These are phyloP conservation scores for Philereme vetulata DNA, from an alignment of 2,888 invertebrate species.

Conservation along the genomic window DNA sequence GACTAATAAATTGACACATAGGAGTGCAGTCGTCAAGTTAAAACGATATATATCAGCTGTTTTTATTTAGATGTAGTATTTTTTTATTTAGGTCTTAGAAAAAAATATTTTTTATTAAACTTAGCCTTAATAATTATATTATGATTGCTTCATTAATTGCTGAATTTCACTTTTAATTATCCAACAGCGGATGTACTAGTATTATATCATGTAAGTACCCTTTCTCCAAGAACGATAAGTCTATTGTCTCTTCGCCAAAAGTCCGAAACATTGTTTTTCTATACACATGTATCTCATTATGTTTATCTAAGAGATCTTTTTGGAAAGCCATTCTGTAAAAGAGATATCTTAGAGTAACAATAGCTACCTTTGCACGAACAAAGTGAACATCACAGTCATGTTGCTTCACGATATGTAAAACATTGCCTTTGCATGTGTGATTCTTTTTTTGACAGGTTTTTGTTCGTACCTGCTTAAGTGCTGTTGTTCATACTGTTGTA, in stretches of 20 bases:
- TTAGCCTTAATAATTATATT: slow-evolving; percentile 15
- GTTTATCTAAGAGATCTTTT: slow-evolving; percentile 51
- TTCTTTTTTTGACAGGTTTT: too few relatives aligned
- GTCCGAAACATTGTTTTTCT: slow-evolving; percentile 48
- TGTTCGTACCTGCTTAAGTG: too few relatives aligned
- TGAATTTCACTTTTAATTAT: slow-evolving; percentile 41
- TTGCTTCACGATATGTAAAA: too few relatives aligned
- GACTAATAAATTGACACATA: too few relatives aligned
- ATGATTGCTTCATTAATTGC: slow-evolving; percentile 25
- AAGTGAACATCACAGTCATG: too few relatives aligned
- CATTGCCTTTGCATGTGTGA: too few relatives aligned
- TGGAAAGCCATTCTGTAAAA: slow-evolving; percentile 47
- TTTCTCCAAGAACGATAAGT: slow-evolving; percentile 46
- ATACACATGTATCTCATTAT: slow-evolving; percentile 58
- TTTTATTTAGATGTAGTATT: too few relatives aligned
- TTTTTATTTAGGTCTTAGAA: too few relatives aligned
- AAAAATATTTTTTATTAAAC: neutral
- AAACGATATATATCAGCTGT: too few relatives aligned
- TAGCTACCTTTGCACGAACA: neutral
- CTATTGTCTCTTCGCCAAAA: slow-evolving; percentile 54
- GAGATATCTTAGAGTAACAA: slow-evolving; percentile 17
- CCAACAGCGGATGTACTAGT: slow-evolving; percentile 32
- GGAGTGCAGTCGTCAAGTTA: too few relatives aligned
- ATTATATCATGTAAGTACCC: slow-evolving; percentile 36
- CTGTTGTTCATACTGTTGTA: too few relatives aligned